Base-by-base conservation (phyloP, 2,113 vertebrate species). In the Lasiurus cinereus region DNA sequence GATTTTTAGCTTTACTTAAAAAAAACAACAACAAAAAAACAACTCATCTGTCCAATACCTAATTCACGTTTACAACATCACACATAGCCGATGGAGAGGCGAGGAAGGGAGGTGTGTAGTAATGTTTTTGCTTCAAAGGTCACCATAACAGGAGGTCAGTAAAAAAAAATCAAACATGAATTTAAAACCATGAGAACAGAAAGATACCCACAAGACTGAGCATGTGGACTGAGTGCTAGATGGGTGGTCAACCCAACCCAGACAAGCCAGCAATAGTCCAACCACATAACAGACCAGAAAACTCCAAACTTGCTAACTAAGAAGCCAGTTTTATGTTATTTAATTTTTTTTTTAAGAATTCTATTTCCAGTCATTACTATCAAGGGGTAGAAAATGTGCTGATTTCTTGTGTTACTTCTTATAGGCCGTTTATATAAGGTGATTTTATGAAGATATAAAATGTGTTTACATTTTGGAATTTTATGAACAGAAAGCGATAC, bases 171-270 rank as follows among this genome's bases (percentile, higher is more conserved):
- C 95, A 98, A 98, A 95, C 83, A 90, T 83, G 92, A 79, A 48
- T 97, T 97, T 88, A 96, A 97, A 97, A 97, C 93, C 82, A 29
- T 14, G 84, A 95, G 96, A 90, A 59, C 77, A 96, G 73, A 31
- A 77, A 98, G 93, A 82, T 1, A 52, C 94, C 95, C 96, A 95
- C 95, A 98, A 94, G 97, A 92, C 69, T 43, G 89, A 56, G 83
- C 84, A 54, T 87, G 96, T 72, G 82, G 86, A 92, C 92, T 67
- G 82, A 94, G 95, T 82, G 36, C 97, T 93, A 96, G 91, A 96
- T 98, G 96, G 97, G 97, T 98, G 98, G 96, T 85, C 97, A 96
- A 48, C 83, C 97, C 92, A 89, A 96, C 66, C 82, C 97, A 98
- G 97, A 97, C 94, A 84, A 80, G 93, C 83, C 94, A 97, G 97